Base-by-base conservation (phyloP, 1,140 invertebrate species). In the Radopholus similis region DNA sequence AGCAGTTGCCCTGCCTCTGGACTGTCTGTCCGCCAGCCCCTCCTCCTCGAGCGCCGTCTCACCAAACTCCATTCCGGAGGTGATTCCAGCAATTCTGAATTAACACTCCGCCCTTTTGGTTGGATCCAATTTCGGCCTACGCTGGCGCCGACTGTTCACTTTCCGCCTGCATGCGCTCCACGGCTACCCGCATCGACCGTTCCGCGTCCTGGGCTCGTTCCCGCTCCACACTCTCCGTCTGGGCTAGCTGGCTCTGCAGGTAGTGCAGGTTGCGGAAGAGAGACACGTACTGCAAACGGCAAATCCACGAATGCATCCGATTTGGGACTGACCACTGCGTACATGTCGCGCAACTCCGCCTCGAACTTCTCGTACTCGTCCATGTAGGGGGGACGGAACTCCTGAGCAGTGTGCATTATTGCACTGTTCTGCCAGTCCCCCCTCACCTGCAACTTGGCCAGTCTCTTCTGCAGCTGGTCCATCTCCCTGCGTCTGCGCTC, bases 341-440 rank as follows among this genome's bases (percentile, higher is more conserved):
- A 75, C 1, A 62, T 28, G 0, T 32, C 57, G 30, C 77, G 66
- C 5, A 75, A 44, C 55, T 75, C 37, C 0, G 28, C 32, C 84
- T 99, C 94, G 11, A 93, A 86, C 49, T 89, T 88, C 70, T 95
- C 92, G 83, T 95, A 93, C 83, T 98, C 95, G 77, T 95, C 91
- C 88, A 97, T 90, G 83, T 95, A 97, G 0, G 93, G 93, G 4
- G 95, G 95, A 47, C 95, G 91, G 72, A 80, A 75, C 4, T 62
- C 66, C 70, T 81, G 37, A 73, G 59, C 40, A 15, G 35, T 47
- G 59, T 21, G 18, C 11, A 26, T 56, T 57, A 54, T 30, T 42
- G 4, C 11, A 21, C 8, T 58, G 15, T 37, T 4, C 1, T 58
- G 28, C 40, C 21, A 4, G 37, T 15, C 26, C 26, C 1, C 26